Evolutionary conservation across 2,888 invertebrate species (phyloP).

Genomic region (Ethmia dodecea): DNA sequence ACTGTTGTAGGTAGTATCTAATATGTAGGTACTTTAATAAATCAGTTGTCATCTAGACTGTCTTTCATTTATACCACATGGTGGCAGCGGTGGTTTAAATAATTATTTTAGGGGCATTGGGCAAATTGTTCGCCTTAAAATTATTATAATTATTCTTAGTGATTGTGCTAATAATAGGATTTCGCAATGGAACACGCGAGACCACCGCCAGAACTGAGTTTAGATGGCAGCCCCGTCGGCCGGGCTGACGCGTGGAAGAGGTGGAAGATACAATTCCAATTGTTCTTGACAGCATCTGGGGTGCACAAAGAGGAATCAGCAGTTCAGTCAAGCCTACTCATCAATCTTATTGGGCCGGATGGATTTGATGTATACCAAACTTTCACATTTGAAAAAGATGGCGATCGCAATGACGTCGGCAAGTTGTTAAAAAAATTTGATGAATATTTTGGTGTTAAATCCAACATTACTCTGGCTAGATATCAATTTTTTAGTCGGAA

Average conservation of each 20-base stretch:
- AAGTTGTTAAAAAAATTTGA: slow-evolving; percentile 5
- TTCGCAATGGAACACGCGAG: slow-evolving; percentile 2
- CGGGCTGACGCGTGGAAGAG: slow-evolving; percentile 17
- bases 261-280: slow-evolving; percentile 5
- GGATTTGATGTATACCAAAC: slow-evolving; percentile 5
- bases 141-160: no score
- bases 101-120: no score
- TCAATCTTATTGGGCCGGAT: slow-evolving; percentile 6
- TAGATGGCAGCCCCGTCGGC: slow-evolving; percentile 6
- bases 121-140: no score
- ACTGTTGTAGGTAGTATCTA: no score
- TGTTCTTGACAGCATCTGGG: slow-evolving; percentile 14
- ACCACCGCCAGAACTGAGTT: slow-evolving; percentile 9
- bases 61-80: no score
- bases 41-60: no score
- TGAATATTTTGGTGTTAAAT: slow-evolving; percentile 5
- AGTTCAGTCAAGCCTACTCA: slow-evolving; percentile 6
- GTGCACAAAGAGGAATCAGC: slow-evolving; percentile 10
- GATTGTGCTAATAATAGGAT: no score
- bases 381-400: slow-evolving; percentile 4
- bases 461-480: slow-evolving; percentile 4
- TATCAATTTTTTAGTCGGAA: slow-evolving; percentile 3
- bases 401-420: slow-evolving; percentile 4
- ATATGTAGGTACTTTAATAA: no score
- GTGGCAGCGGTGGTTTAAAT: no score